A percentile compares a stretch with the other conserved stretches of the same genome.
phyloP scores from a whole-genome alignment of 2,113 vertebrate species.

The Mustelus asterias region DNA sequence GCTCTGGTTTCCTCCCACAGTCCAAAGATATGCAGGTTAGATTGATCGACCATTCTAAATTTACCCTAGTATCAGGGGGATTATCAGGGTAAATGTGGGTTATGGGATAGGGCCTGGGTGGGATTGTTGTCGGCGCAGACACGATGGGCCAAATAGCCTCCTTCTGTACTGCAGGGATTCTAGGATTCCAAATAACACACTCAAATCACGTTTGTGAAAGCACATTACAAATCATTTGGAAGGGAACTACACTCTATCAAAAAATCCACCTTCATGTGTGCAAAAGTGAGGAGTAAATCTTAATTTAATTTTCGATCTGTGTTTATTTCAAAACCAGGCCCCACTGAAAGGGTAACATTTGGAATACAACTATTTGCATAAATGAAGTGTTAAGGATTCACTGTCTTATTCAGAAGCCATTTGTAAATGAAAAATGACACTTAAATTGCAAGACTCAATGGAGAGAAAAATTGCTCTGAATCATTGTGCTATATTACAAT shows the following conservation, averaged over 20 bases:
- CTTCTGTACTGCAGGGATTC: too few species aligned
- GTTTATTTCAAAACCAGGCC: background rate
- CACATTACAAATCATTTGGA: background rate
- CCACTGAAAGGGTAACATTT: background rate
- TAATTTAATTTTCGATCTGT: background rate
- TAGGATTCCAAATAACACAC: background rate
- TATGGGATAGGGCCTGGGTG: too few species aligned
- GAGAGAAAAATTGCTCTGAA: background rate
- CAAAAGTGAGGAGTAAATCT: background rate
- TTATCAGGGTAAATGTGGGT: too few species aligned
- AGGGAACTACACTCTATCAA: background rate
- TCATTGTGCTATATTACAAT: background rate
- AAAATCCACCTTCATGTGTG: background rate
- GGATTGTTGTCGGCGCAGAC: too few species aligned
- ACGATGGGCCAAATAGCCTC: too few species aligned
- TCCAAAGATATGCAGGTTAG: too few species aligned
- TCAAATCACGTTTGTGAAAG: background rate
- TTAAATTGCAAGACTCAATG: background rate
- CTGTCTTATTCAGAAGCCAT: background rate
- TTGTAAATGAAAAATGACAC: slow-evolving; percentile 18
- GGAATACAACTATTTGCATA: background rate
- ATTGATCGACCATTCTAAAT: too few species aligned
- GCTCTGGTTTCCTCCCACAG: too few species aligned
- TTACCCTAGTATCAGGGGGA: too few species aligned
- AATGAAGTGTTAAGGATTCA: slow-evolving; percentile 10